Conservation (phyloP, 2,888 invertebrate genomes). For the Physocephala rufipes region DNA sequence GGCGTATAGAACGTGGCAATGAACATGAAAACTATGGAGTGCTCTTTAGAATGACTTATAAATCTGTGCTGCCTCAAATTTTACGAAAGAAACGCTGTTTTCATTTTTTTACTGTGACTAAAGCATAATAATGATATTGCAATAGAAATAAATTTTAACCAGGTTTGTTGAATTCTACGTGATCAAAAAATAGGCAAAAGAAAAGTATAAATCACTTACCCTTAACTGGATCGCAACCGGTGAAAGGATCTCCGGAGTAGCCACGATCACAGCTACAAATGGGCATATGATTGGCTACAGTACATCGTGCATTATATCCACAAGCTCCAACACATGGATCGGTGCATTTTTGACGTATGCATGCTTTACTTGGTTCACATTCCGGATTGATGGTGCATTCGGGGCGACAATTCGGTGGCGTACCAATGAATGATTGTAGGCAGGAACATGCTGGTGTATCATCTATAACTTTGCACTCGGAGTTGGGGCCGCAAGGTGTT, state of each 20-base stretch:
- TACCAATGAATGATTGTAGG: slow-evolving; percentile 70
- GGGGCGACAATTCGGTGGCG: slow-evolving; percentile 74
- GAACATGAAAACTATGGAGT: no score
- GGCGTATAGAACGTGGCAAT: no score
- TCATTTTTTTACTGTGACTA: slow-evolving; percentile 40
- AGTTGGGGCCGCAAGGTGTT: slow-evolving; percentile 73
- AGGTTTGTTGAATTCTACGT: not conserved
- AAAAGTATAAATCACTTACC: no score
- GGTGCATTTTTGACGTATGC: slow-evolving; percentile 72
- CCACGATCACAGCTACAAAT: slow-evolving; percentile 83
- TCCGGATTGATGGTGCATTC: slow-evolving; percentile 75
- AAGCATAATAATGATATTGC: not conserved
- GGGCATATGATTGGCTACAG: slow-evolving; percentile 77
- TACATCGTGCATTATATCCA: slow-evolving; percentile 70
- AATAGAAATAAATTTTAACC: not conserved
- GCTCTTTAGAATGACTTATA: no score
- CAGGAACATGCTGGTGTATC: slow-evolving; percentile 72
- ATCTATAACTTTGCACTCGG: slow-evolving; percentile 70
- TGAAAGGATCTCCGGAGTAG: slow-evolving; percentile 79
- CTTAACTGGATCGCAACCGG: slow-evolving; percentile 70
- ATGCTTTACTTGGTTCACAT: slow-evolving; percentile 73
- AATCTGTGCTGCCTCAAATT: no score
- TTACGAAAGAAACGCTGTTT: no score
- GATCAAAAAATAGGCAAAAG: no score
- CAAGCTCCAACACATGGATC: slow-evolving; percentile 75